Conservation (phyloP, 2,797 vertebrate genomes). For the Sebastes dallii region DNA sequence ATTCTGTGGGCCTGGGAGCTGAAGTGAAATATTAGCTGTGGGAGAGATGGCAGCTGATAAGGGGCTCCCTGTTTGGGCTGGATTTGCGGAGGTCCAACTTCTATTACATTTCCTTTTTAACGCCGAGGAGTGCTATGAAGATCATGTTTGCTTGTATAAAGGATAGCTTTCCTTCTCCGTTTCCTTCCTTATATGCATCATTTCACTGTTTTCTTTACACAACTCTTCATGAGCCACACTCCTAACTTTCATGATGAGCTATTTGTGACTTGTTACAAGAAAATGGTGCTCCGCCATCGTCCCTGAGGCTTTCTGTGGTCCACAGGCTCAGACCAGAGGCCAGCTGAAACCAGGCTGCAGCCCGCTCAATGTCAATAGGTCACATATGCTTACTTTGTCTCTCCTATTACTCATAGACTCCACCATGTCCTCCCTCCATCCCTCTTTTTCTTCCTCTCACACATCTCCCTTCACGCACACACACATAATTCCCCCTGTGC, state of each 20-base stretch:
- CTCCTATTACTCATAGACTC: conserved; percentile 73
- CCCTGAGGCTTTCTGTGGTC: conserved; percentile 43
- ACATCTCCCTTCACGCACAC: conserved; percentile 32
- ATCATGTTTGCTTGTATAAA: conserved; percentile 33
- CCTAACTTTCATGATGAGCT: conserved; percentile 9
- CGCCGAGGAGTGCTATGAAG: neutral
- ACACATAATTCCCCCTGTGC: conserved; percentile 69
- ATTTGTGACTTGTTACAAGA: conserved; percentile 13
- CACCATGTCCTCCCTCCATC: conserved; percentile 47
- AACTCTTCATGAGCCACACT: neutral
- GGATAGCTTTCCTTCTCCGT: neutral
- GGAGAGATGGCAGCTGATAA: conserved; percentile 77
- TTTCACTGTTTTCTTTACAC: neutral
- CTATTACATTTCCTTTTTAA: conserved; percentile 68
- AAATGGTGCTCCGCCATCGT: conserved; percentile 23
- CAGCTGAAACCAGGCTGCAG: conserved; percentile 50
- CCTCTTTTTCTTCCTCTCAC: conserved; percentile 34
- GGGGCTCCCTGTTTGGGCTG: conserved; percentile 67
- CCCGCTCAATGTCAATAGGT: conserved; percentile 69
- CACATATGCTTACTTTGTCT: conserved; percentile 59
- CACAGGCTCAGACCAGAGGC: conserved; percentile 40
- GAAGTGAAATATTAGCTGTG: conserved; percentile 80
- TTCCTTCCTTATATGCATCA: neutral
- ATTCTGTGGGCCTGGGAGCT: conserved; percentile 71
- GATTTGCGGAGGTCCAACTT: conserved; percentile 70